Evolutionary conservation across 2,888 invertebrate species (phyloP).

Genomic region (Liodrosophila aerea): DNA sequence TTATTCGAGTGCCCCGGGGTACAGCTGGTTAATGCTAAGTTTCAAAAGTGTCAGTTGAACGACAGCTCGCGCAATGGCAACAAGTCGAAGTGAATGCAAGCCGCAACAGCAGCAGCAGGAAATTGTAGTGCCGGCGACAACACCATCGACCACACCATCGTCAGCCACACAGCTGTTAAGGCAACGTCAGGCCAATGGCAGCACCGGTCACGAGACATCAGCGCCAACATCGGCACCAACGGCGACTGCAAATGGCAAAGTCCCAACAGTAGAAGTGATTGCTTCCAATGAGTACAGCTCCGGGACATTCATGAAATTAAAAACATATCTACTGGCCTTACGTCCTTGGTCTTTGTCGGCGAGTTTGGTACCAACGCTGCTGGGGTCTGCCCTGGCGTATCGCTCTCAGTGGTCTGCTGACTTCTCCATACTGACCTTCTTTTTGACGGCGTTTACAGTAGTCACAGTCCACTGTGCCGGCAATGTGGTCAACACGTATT

Average conservation of each 20-base stretch:
- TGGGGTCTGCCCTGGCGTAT: conserved; percentile 94
- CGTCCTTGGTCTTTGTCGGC: conserved; percentile 97
- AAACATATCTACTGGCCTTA: conserved; percentile 93
- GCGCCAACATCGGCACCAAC: not conserved
- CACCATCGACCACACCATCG: too few species aligned
- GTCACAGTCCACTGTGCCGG: conserved; percentile 97
- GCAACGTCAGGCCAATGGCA: conserved; percentile 54
- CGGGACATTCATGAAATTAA: conserved; percentile 90
- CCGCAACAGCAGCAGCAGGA: conserved; percentile 29
- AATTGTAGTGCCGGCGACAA: conserved; percentile 6
- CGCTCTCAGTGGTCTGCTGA: conserved; percentile 89
- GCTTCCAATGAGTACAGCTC: conserved; percentile 27
- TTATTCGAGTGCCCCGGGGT: conserved; percentile 19
- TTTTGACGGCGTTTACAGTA: conserved; percentile 92
- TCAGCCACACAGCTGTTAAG: conserved; percentile 26
- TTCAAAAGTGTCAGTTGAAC: conserved; percentile 33
- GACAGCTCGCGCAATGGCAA: conserved; percentile 60
- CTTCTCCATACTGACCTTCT: conserved; percentile 90
- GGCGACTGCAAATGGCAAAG: conserved; percentile 43
- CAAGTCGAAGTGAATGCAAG: conserved; percentile 50
- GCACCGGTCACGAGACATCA: conserved; percentile 21
- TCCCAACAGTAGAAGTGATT: too few species aligned
- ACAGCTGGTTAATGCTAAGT: too few species aligned
- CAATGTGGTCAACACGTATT: conserved; percentile 98
- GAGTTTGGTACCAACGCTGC: conserved; percentile 93